A percentile compares a stretch with the other conserved stretches of the same genome.
These are phyloP conservation scores for Limnephilus auricula DNA, from an alignment of 2,888 invertebrate genomes.

Conservation along the genomic window DNA sequence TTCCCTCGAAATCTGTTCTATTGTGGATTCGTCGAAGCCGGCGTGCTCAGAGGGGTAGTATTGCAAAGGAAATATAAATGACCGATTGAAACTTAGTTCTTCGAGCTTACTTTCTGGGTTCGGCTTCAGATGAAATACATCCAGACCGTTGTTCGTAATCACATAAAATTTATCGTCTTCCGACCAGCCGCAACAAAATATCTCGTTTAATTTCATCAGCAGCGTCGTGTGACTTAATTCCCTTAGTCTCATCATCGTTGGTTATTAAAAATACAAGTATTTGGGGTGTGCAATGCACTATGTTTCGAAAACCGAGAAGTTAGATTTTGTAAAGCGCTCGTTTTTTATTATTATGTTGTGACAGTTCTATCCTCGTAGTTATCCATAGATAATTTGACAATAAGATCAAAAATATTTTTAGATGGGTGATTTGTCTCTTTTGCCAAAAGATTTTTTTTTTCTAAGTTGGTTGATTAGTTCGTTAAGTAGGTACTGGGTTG, in stretches of 20 bases:
- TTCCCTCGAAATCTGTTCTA: slow-evolving; percentile 29
- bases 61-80: slow-evolving; percentile 50
- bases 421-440: not conserved
- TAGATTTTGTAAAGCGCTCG: not conserved
- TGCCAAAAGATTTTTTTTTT: not conserved
- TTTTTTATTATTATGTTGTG: not conserved
- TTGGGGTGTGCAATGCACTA: not conserved
- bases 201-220: slow-evolving; percentile 30
- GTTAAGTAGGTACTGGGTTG: too few species aligned
- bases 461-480: not conserved
- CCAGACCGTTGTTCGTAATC: slow-evolving; percentile 45
- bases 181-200: slow-evolving; percentile 57
- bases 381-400: not conserved
- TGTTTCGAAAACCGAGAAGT: not conserved
- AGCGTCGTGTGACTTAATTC: slow-evolving; percentile 35
- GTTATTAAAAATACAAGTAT: not conserved
- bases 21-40: slow-evolving; percentile 20
- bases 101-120: slow-evolving; percentile 51
- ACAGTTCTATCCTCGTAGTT: not conserved
- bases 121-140: slow-evolving; percentile 57
- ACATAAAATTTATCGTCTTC: slow-evolving; percentile 56
- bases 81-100: slow-evolving; percentile 36
- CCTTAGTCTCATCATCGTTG: slow-evolving; percentile 48
- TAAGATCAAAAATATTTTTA: not conserved
- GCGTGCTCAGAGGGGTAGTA: slow-evolving; percentile 54